These are phyloP conservation scores for Thalassaphorura encarpata DNA, from an alignment of 1,140 invertebrate genomes.

Conservation along the genomic window DNA sequence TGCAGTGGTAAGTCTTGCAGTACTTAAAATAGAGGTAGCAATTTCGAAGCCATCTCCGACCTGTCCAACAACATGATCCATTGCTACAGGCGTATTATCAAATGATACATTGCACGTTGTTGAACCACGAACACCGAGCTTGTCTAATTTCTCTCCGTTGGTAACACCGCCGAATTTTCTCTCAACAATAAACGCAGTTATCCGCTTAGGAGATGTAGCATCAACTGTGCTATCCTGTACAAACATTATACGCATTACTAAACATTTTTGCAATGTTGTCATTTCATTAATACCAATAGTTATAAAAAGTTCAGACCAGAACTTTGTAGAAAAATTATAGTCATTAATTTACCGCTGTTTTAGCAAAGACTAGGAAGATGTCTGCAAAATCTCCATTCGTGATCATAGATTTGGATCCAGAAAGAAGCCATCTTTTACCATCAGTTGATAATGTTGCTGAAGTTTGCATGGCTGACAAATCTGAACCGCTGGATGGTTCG, in stretches of 20 bases:
- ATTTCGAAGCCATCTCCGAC: constrained; percentile 59
- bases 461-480: constrained; percentile 44
- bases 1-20: constrained; percentile 45
- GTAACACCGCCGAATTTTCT: constrained; percentile 55
- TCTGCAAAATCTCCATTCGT: constrained; percentile 59
- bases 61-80: constrained; percentile 55
- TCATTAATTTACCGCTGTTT: constrained; percentile 35
- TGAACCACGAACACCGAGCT: constrained; percentile 55
- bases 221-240: constrained; percentile 17
- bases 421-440: constrained; percentile 52
- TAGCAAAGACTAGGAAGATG: constrained; percentile 61
- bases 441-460: constrained; percentile 45
- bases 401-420: constrained; percentile 62
- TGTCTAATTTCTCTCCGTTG: constrained; percentile 54
- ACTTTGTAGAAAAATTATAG: too few relatives aligned
- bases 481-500: constrained; percentile 50
- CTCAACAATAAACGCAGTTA: constrained; percentile 68
- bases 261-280: neutral
- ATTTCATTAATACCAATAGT: neutral
- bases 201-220: constrained; percentile 4
- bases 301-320: neutral
- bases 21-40: constrained; percentile 62
- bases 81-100: constrained; percentile 55
- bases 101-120: constrained; percentile 47
- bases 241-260: neutral